These are phyloP conservation scores for Gryllus bimaculatus DNA, from an alignment of 1,140 invertebrate species.

Conservation along the genomic window DNA sequence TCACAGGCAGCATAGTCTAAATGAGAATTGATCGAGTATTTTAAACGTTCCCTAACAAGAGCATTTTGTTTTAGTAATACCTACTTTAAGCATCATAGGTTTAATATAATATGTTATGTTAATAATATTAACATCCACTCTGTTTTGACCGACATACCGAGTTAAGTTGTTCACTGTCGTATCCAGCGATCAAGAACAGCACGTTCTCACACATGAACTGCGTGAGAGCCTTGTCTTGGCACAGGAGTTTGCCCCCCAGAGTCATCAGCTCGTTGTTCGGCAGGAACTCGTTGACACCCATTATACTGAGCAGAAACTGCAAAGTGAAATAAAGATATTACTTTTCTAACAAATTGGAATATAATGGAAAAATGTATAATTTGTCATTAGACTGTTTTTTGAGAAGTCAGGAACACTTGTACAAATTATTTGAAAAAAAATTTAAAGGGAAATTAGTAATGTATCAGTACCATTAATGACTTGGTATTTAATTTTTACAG, in stretches of 20 bases:
- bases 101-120: too few relatives aligned
- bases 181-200: conserved; percentile 47
- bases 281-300: conserved; percentile 45
- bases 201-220: conserved; percentile 44
- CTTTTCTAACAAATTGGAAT: too few relatives aligned
- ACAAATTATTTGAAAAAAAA: too few relatives aligned
- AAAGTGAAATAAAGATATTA: background rate
- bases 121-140: too few relatives aligned
- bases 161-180: conserved; percentile 43
- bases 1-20: conserved; percentile 60
- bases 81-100: too few relatives aligned
- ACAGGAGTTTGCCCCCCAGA: conserved; percentile 37
- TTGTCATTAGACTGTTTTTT: too few relatives aligned
- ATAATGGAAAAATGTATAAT: too few relatives aligned
- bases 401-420: too few relatives aligned
- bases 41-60: background rate
- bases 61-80: background rate
- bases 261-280: conserved; percentile 41
- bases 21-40: background rate
- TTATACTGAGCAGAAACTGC: conserved; percentile 22
- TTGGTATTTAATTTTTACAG: too few relatives aligned
- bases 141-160: conserved; percentile 29
- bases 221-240: conserved; percentile 35
- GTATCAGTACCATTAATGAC: too few relatives aligned
- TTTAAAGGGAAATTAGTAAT: too few relatives aligned